phyloP scores from a whole-genome alignment of 2,888 invertebrate species.

The Leucophenga maculata region DNA sequence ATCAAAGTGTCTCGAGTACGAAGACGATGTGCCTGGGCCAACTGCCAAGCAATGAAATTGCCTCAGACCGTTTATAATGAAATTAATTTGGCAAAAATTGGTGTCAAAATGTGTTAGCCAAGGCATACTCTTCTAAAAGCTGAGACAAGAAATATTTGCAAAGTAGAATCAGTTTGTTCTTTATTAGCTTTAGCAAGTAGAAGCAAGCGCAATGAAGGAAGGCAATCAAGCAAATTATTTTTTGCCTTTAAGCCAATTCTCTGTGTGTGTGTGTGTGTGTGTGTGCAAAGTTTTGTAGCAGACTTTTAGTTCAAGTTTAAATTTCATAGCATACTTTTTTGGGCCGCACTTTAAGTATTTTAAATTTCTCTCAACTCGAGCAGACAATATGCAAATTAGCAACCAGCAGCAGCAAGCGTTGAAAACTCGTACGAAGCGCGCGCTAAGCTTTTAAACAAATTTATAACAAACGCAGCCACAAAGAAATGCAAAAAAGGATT shows the following conservation, averaged over 20 bases:
- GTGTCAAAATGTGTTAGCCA: slow-evolving; percentile 23
- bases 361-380: neutral
- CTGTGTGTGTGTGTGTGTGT: too few relatives aligned
- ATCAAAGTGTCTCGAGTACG: neutral
- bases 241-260: too few relatives aligned
- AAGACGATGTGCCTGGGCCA: slow-evolving; percentile 12
- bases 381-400: slow-evolving; percentile 14
- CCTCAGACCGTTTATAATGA: slow-evolving; percentile 7
- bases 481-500: slow-evolving; percentile 8
- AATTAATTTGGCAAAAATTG: slow-evolving; percentile 19
- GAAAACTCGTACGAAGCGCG: neutral
- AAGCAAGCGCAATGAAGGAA: neutral
- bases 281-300: neutral
- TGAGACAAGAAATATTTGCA: neutral
- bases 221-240: neutral
- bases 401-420: neutral
- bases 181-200: neutral
- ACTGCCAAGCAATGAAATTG: neutral
- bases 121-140: slow-evolving; percentile 1
- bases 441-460: slow-evolving; percentile 20
- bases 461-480: slow-evolving; percentile 20
- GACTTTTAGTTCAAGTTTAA: neutral
- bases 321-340: neutral
- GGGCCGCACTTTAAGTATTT: neutral
- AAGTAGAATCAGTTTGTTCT: neutral